Conservation (phyloP, 2,888 invertebrate genomes). For the Ochropacha duplaris region DNA sequence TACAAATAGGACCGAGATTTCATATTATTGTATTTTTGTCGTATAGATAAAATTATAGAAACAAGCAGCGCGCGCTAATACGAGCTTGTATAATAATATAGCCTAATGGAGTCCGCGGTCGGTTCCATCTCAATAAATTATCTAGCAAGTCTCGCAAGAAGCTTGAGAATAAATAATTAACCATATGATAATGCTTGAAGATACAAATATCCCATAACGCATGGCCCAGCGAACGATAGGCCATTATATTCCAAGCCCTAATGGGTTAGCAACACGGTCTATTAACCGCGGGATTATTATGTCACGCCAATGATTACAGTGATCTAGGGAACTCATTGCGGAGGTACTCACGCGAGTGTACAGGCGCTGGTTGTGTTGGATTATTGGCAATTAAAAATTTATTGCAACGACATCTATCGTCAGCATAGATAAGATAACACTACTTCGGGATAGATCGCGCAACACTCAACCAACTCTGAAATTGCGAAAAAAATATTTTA, state of each 20-base stretch:
- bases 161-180: not conserved
- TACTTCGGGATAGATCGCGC: too few relatives aligned
- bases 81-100: too few relatives aligned
- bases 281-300: constrained; percentile 63
- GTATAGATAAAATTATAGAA: too few relatives aligned
- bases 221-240: constrained; percentile 22
- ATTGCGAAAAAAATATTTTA: too few relatives aligned
- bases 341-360: constrained; percentile 20
- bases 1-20: too few relatives aligned
- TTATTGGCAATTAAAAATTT: not conserved
- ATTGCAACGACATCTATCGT: too few relatives aligned
- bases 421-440: too few relatives aligned
- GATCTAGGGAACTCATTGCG: constrained; percentile 47
- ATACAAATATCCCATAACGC: constrained; percentile 13
- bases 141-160: not conserved
- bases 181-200: not conserved
- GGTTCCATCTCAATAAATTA: too few relatives aligned
- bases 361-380: constrained; percentile 17
- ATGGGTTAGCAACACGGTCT: constrained; percentile 59
- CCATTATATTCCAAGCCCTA: constrained; percentile 33
- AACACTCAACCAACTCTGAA: too few relatives aligned
- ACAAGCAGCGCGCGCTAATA: too few relatives aligned
- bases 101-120: not conserved
- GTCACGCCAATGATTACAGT: constrained; percentile 57
- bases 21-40: too few relatives aligned